A percentile compares a stretch with the other conserved stretches of the same genome.
Conservation (phyloP, 53 echinoderm and acorn worm genomes). For the Crossaster papposus region DNA sequence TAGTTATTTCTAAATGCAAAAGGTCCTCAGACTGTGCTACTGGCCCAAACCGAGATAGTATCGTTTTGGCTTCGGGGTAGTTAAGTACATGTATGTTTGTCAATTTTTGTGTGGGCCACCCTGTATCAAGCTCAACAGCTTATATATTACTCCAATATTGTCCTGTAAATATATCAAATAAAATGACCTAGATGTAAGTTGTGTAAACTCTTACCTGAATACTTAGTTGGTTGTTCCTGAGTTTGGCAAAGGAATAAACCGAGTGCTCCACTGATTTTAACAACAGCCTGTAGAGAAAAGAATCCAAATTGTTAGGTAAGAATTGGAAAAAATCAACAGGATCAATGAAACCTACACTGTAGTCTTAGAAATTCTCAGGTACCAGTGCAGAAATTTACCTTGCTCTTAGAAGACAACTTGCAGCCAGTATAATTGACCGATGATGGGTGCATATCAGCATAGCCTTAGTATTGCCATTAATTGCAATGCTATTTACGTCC, state of each 20-base stretch:
- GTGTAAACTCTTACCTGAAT: constrained; percentile 4
- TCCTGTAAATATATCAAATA: too few species aligned
- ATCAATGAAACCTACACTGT: too few species aligned
- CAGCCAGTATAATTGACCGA: constrained; percentile 1
- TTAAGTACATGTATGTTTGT: too few species aligned
- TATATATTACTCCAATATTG: too few species aligned
- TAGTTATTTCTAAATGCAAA: too few species aligned
- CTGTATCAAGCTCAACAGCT: neutral
- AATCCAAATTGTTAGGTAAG: neutral
- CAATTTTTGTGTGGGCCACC: too few species aligned
- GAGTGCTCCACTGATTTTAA: constrained; percentile 51
- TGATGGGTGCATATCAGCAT: constrained; percentile 1
- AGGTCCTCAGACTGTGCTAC: too few species aligned
- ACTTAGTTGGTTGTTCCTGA: constrained; percentile 19
- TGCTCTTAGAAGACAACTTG: constrained; percentile 41
- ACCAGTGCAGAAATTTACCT: constrained; percentile 7
- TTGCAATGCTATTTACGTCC: neutral
- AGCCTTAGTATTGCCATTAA: neutral
- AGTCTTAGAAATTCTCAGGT: too few species aligned
- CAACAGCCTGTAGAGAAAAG: constrained; percentile 22
- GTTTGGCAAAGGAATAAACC: constrained; percentile 44
- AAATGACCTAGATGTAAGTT: neutral
- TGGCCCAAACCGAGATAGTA: too few species aligned
- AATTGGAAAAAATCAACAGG: neutral
- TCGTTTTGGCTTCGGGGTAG: too few species aligned